Evolutionary conservation across 92 coral and sea anemone genomes (phyloP), one percentile per base, ranked within the genome.

Genomic region (Plumapathes pennacea): DNA sequence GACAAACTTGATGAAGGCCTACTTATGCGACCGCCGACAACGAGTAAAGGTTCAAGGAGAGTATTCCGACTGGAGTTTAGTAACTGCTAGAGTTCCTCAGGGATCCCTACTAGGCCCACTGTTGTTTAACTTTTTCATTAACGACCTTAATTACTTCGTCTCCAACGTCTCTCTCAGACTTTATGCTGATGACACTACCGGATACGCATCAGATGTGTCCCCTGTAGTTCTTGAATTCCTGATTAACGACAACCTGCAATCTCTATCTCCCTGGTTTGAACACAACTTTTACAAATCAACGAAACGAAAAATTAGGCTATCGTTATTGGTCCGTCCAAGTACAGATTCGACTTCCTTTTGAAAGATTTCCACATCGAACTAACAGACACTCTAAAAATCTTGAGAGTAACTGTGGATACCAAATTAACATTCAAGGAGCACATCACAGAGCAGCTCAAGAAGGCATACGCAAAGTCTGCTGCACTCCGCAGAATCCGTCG

Each of bases 231-330:
- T 64, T 3, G 54, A 46, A 46, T 54, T 12, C 33, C 19, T 43
- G 4, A 43, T 69, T 45, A 69, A 69, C 49, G 4, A 28, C 15
- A 68, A 69, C 15, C 59, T 69, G 7, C n/a, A 33, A 3, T 15
- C 25, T 14, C 58, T 69, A n/a, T 56, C 59, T 17, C 1, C 29
- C 6, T 69, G 68, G 68, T 57, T 69, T 48, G 32, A 34, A 28
- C 5, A 14, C 18, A 69, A 57, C 23, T 31, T 30, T 48, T 69
- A 7, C 7, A 27, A 9, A 20, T 69, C 12, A 69, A 69, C 25
- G 38, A 41, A n/a, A 34, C 31, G 8, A 63, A 74, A 54, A 33
- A 67, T 34, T 74, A 75, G 22, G 82, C 74, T 5, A 64, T 75
- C 38, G 47, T 31, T 32, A 56, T 63, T 44, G 82, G 67, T 18